These are phyloP conservation scores for Ceriagrion tenellum DNA, from an alignment of 2,888 invertebrate genomes.

Conservation along the genomic window DNA sequence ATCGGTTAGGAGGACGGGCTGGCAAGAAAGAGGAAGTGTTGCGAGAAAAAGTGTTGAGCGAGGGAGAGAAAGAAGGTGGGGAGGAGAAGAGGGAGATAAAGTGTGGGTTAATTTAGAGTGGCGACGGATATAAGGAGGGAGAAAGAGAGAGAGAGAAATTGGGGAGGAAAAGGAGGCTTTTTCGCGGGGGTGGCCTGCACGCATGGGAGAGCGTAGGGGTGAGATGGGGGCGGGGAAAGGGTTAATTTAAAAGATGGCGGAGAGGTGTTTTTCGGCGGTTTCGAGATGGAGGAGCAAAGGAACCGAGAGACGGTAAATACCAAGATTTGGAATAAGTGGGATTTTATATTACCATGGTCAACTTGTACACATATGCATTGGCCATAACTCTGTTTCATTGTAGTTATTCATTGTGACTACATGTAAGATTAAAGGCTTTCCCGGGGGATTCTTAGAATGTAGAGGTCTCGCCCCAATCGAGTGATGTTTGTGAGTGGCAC, in stretches of 20 bases:
- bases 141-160: neutral
- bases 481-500: no score
- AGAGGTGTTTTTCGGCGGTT: neutral
- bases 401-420: no score
- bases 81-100: conserved; percentile 55
- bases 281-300: neutral
- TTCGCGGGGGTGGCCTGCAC: no score
- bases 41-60: conserved; percentile 50
- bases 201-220: no score
- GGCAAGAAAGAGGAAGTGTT: conserved; percentile 67
- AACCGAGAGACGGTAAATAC: neutral
- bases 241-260: neutral
- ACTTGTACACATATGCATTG: no score
- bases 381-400: no score
- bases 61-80: neutral
- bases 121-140: neutral
- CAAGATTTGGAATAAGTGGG: no score
- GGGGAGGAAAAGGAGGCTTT: neutral
- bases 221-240: neutral
- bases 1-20: conserved; percentile 6
- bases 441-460: no score
- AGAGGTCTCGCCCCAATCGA: no score
- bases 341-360: no score
- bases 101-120: conserved; percentile 36
- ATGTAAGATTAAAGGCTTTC: no score